Base-by-base conservation (phyloP, 2,797 vertebrate species). In the Capromys pilorides region DNA sequence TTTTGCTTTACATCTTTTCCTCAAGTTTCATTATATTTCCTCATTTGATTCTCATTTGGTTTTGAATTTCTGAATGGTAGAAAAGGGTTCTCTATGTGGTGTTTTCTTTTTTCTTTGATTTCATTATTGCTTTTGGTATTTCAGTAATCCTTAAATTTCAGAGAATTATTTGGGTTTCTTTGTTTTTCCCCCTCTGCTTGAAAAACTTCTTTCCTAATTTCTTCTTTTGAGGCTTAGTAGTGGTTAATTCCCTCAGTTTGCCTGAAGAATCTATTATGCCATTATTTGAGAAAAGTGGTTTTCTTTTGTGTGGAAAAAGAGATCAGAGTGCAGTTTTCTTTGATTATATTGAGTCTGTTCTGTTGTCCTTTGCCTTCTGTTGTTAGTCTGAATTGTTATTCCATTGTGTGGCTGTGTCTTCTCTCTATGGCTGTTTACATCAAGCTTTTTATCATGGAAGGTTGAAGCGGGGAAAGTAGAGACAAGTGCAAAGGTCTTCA, bases 1-100 rank as follows among this genome's bases (percentile, higher is more conserved):
- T 94, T 94, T 80, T 88, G 9, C 75, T 90, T 54, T 79, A 59
- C 33, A 39, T 64, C 41, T 91, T 45, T 86, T 79, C 49, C 73
- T 89, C 16, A 57, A 79, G 64, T 64, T 57, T 87, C 14, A 33
- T 79, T 75, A 6, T 57, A 31, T 64, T 39, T 75, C 79, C 49
- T 89, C 28, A 24, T 71, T 86, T 78, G 41, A 51, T 24, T 64
- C 31, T 6, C 33, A 54, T 61, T 22, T 21, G 39, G 6, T 67
- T 86, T 93, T 69, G 24, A 89, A 69, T 49, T 88, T 89, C 14
- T 16, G 24, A 36, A 26, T 31, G 84, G 11, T n/a, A 77, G 26
- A 5, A 36, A 41, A 78, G 31, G 3, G 84, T 93, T 94, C 26
- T 89, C 41, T 71, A 3, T 45, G 6, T 62, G 41, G 13, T 33